These are phyloP conservation scores for Ophraella communa DNA, from an alignment of 2,888 invertebrate species.

Conservation along the genomic window DNA sequence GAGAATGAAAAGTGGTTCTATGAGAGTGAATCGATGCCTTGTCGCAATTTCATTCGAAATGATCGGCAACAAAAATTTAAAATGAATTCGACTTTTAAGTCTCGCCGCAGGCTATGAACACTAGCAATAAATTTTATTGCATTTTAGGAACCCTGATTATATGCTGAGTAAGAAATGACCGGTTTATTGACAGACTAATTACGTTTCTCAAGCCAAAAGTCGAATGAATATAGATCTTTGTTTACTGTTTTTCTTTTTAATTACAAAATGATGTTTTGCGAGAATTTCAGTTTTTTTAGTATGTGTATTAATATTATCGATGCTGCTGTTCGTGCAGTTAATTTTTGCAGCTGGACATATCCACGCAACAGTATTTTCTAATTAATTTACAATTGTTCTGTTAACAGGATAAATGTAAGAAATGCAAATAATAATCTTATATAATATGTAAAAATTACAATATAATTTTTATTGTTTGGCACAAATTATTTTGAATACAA, in stretches of 20 bases:
- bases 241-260: neutral
- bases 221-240: neutral
- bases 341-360: too few relatives aligned
- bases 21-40: slow-evolving; percentile 32
- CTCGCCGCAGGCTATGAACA: slow-evolving; percentile 19
- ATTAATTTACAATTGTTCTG: too few relatives aligned
- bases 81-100: slow-evolving; percentile 28
- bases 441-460: too few relatives aligned
- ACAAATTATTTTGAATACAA: too few relatives aligned
- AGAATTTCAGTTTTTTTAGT: too few relatives aligned
- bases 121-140: slow-evolving; percentile 29
- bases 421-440: too few relatives aligned
- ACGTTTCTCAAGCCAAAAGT: neutral
- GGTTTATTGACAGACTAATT: slow-evolving; percentile 18
- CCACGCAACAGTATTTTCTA: too few relatives aligned
- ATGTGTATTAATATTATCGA: too few relatives aligned
- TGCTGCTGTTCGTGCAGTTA: too few relatives aligned
- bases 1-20: slow-evolving; percentile 27
- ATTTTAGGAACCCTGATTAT: slow-evolving; percentile 22
- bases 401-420: too few relatives aligned
- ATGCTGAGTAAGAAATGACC: slow-evolving; percentile 27
- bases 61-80: slow-evolving; percentile 32
- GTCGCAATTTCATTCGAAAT: slow-evolving; percentile 28
- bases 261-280: neutral
- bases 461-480: too few relatives aligned